These are phyloP conservation scores for Rana temporaria DNA, from an alignment of 2,113 vertebrate genomes.

Conservation along the genomic window DNA sequence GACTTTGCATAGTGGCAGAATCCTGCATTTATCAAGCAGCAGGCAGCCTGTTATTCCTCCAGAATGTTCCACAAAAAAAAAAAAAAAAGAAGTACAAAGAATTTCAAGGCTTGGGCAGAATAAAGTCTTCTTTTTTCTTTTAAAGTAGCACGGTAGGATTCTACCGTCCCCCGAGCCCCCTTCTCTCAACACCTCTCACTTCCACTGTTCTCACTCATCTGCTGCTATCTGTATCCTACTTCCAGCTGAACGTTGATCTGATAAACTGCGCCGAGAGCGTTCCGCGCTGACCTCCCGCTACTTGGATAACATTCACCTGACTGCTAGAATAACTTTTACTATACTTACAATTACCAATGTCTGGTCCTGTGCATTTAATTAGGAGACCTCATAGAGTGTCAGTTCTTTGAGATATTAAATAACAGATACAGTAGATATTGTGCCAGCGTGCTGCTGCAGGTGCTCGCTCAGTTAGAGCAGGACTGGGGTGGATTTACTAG, in stretches of 20 bases:
- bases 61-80: conserved; percentile 32
- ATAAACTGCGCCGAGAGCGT: conserved; percentile 3
- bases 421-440: too few species aligned
- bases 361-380: too few species aligned
- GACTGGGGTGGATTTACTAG: too few species aligned
- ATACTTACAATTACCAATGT: too few species aligned
- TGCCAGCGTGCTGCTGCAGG: too few species aligned
- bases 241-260: conserved; percentile 9
- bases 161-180: neutral
- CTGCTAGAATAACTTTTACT: neutral
- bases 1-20: conserved; percentile 24
- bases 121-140: conserved; percentile 6
- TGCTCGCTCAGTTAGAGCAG: too few species aligned
- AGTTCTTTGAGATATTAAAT: too few species aligned
- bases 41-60: conserved; percentile 38
- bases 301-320: neutral
- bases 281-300: neutral
- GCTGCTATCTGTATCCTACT: neutral
- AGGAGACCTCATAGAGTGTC: too few species aligned
- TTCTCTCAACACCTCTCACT: conserved; percentile 16
- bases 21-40: conserved; percentile 46
- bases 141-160: conserved; percentile 10
- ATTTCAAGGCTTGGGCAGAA: conserved; percentile 9
- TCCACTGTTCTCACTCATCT: conserved; percentile 13
- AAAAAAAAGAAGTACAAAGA: neutral